These are phyloP conservation scores for Carposina sasakii DNA, from an alignment of 1,140 invertebrate species.

Conservation along the genomic window DNA sequence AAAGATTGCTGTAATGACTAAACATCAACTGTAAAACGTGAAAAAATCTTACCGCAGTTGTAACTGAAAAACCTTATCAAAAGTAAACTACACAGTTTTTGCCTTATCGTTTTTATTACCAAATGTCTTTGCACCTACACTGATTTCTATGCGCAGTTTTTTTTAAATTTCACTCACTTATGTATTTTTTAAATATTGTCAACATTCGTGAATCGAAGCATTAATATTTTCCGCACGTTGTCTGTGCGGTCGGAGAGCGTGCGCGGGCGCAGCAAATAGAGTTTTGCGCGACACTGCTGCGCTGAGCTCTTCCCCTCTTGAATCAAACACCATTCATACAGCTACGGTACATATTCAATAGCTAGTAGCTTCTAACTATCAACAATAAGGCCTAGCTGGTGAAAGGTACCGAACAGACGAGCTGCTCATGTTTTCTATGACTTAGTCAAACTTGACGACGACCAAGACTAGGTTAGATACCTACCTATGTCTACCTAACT, in stretches of 20 bases:
- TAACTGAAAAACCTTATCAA: conserved; percentile 34
- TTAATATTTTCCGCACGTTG: conserved; percentile 16
- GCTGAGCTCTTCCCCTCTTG: conserved; percentile 31
- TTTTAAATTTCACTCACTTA: too few species aligned
- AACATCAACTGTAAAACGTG: conserved; percentile 12
- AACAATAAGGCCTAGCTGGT: conserved; percentile 5
- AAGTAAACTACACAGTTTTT: conserved; percentile 21
- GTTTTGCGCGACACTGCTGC: conserved; percentile 36
- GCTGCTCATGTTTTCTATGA: background rate
- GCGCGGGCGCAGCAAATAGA: conserved; percentile 26
- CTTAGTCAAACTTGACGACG: background rate
- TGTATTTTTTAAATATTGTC: too few species aligned
- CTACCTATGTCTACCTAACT: background rate
- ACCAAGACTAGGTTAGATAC: background rate
- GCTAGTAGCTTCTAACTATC: background rate
- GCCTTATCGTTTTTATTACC: too few species aligned
- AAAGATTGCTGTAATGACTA: too few species aligned
- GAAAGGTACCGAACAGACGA: conserved; percentile 28
- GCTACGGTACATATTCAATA: background rate
- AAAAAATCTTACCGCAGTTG: conserved; percentile 28
- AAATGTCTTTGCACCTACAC: too few species aligned
- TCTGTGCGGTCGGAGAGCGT: conserved; percentile 7
- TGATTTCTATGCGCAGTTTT: too few species aligned
- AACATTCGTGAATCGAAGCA: too few species aligned
- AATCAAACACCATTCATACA: conserved; percentile 26